phyloP scores from a whole-genome alignment of 2,888 invertebrate species.

The Ceramica pisi region DNA sequence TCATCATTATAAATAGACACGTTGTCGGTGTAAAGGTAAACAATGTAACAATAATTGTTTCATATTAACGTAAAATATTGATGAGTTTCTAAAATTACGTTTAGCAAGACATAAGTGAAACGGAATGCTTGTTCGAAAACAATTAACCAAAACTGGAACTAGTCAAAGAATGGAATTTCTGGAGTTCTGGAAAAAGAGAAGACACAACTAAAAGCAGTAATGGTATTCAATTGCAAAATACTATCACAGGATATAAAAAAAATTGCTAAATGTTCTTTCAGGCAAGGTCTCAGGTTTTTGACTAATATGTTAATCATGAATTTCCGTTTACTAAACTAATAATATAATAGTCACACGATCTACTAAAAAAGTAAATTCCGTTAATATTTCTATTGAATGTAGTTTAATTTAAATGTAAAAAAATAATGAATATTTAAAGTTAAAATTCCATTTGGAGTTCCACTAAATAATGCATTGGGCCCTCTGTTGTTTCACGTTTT shows the following conservation, averaged over 20 bases:
- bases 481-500: background rate
- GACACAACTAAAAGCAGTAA: no score
- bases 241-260: no score
- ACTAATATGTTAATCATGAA: background rate
- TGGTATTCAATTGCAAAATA: no score
- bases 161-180: background rate
- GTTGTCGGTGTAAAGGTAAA: background rate
- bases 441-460: background rate
- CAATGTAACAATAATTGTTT: background rate
- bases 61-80: background rate
- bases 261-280: no score
- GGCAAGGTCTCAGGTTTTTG: background rate
- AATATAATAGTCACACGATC: no score
- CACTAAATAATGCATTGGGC: background rate
- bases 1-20: conserved; percentile 1
- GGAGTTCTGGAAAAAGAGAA: background rate
- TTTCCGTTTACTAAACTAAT: background rate
- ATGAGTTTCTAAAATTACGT: background rate
- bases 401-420: no score
- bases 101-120: no score
- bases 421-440: no score
- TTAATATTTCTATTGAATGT: no score
- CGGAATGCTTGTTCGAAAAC: no score
- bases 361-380: no score
- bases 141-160: background rate